A percentile compares a stretch with the other conserved stretches of the same genome.
Evolutionary conservation across 2,113 vertebrate genomes (phyloP).

Genomic region (Verasper variegatus): DNA sequence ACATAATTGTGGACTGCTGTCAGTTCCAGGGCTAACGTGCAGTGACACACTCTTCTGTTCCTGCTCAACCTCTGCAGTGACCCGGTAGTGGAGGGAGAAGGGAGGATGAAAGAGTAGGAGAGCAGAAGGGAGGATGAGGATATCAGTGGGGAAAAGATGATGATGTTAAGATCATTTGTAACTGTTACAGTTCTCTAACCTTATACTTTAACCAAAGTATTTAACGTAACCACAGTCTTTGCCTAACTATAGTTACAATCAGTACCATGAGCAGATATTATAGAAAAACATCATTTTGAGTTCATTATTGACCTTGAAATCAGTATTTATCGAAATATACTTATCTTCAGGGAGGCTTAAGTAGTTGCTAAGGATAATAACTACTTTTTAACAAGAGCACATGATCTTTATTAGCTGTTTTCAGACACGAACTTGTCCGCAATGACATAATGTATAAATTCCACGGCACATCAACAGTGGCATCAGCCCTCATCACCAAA

Average conservation of each 20-base stretch:
- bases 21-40: constrained; percentile 58
- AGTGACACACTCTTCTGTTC: constrained; percentile 62
- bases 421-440: no score
- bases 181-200: no score
- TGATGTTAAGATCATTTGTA: not conserved
- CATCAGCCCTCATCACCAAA: no score
- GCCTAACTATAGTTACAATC: not conserved
- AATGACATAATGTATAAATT: no score
- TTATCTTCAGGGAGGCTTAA: no score
- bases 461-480: no score
- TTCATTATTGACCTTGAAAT: not conserved
- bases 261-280: not conserved
- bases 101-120: not conserved
- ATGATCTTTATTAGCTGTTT: no score
- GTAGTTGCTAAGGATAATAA: no score
- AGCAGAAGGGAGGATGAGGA: not conserved
- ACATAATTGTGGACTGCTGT: constrained; percentile 63
- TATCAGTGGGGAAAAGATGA: constrained; percentile 1
- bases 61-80: constrained; percentile 48
- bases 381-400: no score
- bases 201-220: not conserved
- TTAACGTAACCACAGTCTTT: not conserved
- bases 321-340: not conserved
- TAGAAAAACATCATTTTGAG: not conserved
- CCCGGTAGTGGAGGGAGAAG: not conserved